phyloP scores from a whole-genome alignment of 2,888 invertebrate genomes.

The Xylota sylvarum region DNA sequence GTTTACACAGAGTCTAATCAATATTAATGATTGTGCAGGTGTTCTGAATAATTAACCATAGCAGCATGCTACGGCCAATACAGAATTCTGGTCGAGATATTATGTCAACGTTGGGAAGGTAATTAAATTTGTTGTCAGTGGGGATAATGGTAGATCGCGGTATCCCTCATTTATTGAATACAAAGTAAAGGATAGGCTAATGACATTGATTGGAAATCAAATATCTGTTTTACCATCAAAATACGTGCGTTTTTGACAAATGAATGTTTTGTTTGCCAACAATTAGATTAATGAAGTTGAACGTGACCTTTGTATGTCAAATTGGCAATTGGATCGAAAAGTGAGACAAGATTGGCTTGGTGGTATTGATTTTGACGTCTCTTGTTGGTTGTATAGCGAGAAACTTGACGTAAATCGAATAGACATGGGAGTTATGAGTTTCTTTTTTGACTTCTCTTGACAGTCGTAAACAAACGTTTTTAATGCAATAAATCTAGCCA shows the following conservation, averaged over 20 bases:
- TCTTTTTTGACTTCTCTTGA: too few species aligned
- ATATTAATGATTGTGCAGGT: slow-evolving; percentile 42
- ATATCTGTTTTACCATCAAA: not conserved
- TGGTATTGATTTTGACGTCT: too few species aligned
- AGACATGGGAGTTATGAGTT: too few species aligned
- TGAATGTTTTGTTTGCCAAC: slow-evolving; percentile 2
- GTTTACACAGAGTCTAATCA: slow-evolving; percentile 50
- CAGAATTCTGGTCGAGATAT: slow-evolving; percentile 2
- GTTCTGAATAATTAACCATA: slow-evolving; percentile 29
- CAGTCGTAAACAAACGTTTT: not conserved
- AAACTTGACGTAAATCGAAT: too few species aligned
- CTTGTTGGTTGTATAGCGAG: too few species aligned
- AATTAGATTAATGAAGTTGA: slow-evolving; percentile 9
- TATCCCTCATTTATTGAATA: not conserved
- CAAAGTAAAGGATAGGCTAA: not conserved
- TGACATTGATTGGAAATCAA: slow-evolving; percentile 29
- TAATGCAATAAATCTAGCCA: not conserved
- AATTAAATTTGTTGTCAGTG: slow-evolving; percentile 3
- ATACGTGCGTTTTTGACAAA: not conserved
- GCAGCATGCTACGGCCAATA: not conserved
- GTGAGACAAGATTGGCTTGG: not conserved
- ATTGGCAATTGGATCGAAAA: slow-evolving; percentile 3
- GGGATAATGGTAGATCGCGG: not conserved
- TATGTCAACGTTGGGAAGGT: not conserved
- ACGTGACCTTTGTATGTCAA: slow-evolving; percentile 14